Evolutionary conservation across 2,888 invertebrate genomes (phyloP), one percentile per base, ranked within the genome.

Genomic region (Endomychus coccineus): DNA sequence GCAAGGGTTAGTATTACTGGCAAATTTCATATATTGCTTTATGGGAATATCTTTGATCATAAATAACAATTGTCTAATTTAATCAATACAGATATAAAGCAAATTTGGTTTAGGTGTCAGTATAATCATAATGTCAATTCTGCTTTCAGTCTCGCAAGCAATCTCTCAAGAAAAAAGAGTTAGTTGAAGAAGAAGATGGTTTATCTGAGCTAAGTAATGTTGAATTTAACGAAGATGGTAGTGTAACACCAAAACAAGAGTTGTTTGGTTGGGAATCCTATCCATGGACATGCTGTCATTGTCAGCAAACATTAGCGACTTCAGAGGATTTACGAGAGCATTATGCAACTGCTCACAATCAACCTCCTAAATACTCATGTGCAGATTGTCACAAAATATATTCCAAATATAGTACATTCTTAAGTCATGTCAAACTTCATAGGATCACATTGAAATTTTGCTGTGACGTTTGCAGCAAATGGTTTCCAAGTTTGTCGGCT

Each of bases 381-480:
- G 71, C 75, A 12, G 77, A 80, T 50, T 82, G 82, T 54, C 75
- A 77, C 27, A 75, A 74, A 48, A 70, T 75, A 9, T 73, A 72
- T 45, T 71, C 73, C 25, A 75, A 75, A 51, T 80, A 79, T 58
- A 68, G 69, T 40, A 70, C 71, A 3, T 82, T 82, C 55, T 56
- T 81, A 4, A 72, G 73, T 34, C 82, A 82, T 59, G 75, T 79
- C 14, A 50, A 42, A 36, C 10, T 29, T 28, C 82, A 82, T 56
- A 70, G 75, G 44, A 72, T 73, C 38, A 70, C 70, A 48, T 61
- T 80, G 16, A 74, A 75, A 67, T 80, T 58, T 43, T 61, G 61
- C 45, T 67, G 66, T 51, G 71, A 74, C 44, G 66, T 71, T 34
- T 75, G 75, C 56, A 69, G 69, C 14, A 74, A 73, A 55, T 70